Base-by-base conservation (phyloP, 1,140 invertebrate species). In the Wasmannia auropunctata region DNA sequence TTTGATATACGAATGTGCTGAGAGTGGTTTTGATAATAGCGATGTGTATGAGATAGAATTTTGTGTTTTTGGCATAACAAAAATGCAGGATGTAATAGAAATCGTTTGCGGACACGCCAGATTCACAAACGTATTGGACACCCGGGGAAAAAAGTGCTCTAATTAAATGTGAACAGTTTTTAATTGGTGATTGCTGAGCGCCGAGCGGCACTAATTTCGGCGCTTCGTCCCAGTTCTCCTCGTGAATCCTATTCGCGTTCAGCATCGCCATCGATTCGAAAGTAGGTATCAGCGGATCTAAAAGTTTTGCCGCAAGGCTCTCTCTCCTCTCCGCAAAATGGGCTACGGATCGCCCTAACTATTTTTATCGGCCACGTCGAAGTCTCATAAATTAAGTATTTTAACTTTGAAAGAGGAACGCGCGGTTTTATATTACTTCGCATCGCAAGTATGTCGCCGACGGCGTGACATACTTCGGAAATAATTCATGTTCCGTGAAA, bases 121-220 rank as follows among this genome's bases (percentile, higher is more conserved):
- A 54, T 31, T 40, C n/a, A 34, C 40, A 51, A 69, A 85, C 11
- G 31, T 70, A 70, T 69, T 31, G 28, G 8, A 86, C 10, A 87
- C 65, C 43, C 56, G 22, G 80, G 14, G 7, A 63, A 83, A 76
- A 91, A 91, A 92, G 92, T 91, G 84, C 87, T 94, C 92, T 91
- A 92, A 93, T 93, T 92, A 92, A 93, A 91, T 93, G 85, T 86
- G 89, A 94, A 90, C 89, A 92, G 87, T 92, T 93, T 93, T 93
- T 91, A 92, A 93, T 93, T 91, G 88, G 87, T 76, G 85, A 80
- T 91, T 54, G 83, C 79, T 84, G 87, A 89, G 86, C 70, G 62
- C 49, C 65, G 85, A 89, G 83, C 85, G 60, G 85, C 86, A 89
- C 91, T 92, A 89, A 93, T 93, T 93, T 93, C 46, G 25, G 43